phyloP scores from a whole-genome alignment of 2,113 vertebrate genomes.

The Arizona elegans region DNA sequence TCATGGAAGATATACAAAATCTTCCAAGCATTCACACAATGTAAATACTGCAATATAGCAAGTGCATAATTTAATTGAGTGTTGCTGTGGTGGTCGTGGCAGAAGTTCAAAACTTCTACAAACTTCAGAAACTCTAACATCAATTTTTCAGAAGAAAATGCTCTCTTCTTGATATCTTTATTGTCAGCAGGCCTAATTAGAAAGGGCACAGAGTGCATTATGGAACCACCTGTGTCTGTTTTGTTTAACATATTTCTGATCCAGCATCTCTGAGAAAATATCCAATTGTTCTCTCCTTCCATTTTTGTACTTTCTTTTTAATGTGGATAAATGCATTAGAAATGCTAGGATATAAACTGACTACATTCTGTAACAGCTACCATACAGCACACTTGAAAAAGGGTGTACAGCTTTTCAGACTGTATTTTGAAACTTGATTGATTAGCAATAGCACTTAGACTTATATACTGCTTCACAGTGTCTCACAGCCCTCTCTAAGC shows the following conservation, averaged over 20 bases:
- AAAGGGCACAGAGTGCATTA: not conserved
- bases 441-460: no score
- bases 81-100: not conserved
- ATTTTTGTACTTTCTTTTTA: not conserved
- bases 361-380: not conserved
- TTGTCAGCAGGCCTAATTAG: not conserved
- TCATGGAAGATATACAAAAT: not conserved
- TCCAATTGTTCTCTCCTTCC: not conserved
- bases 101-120: not conserved
- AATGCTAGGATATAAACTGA: not conserved
- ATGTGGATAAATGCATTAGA: not conserved
- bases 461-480: no score
- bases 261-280: not conserved
- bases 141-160: not conserved
- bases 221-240: not conserved
- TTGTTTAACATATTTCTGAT: conserved; percentile 3
- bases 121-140: not conserved
- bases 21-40: not conserved
- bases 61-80: not conserved
- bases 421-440: not conserved
- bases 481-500: no score
- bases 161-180: conserved; percentile 14
- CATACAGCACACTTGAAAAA: not conserved
- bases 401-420: not conserved
- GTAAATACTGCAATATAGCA: not conserved